Conservation (phyloP, 2,888 invertebrate genomes). For the Drosophila meridiana region DNA sequence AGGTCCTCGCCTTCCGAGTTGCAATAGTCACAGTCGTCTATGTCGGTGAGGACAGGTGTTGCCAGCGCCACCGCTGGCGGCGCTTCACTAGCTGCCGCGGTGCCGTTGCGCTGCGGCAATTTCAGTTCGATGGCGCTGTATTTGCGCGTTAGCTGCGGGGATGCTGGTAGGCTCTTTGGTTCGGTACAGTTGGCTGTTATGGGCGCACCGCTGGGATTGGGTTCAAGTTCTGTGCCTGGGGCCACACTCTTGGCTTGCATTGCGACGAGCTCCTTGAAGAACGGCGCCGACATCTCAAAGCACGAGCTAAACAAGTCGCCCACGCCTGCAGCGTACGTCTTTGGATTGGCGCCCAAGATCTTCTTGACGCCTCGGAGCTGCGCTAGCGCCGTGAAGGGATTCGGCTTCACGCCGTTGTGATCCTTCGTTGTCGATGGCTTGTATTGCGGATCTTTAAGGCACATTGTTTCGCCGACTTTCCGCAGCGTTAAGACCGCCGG, state of each 20-base stretch:
- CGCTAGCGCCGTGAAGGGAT: conserved; percentile 91
- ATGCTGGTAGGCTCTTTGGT: conserved; percentile 86
- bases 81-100: conserved; percentile 36
- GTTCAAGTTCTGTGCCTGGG: conserved; percentile 22
- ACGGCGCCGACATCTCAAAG: conserved; percentile 91
- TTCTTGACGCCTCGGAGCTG: conserved; percentile 93
- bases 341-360: conserved; percentile 89
- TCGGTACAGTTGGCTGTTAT: conserved; percentile 65
- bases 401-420: conserved; percentile 86
- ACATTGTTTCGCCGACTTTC: conserved; percentile 93
- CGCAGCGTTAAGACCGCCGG: conserved; percentile 87
- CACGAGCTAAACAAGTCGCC: conserved; percentile 90
- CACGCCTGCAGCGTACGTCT: conserved; percentile 85
- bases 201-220: neutral
- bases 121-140: conserved; percentile 82
- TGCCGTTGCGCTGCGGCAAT: conserved; percentile 66
- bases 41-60: conserved; percentile 52
- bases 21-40: conserved; percentile 79
- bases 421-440: conserved; percentile 86
- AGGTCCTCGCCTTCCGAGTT: conserved; percentile 82
- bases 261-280: conserved; percentile 85
- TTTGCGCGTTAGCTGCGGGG: conserved; percentile 85
- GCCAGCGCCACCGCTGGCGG: conserved; percentile 34
- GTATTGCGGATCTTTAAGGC: conserved; percentile 93
- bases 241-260: conserved; percentile 73